Percentiles rank a stretch among this genome's conserved stretches.
These are phyloP conservation scores for Synanthedon vespiformis DNA, from an alignment of 2,888 invertebrate genomes.

Conservation along the genomic window DNA sequence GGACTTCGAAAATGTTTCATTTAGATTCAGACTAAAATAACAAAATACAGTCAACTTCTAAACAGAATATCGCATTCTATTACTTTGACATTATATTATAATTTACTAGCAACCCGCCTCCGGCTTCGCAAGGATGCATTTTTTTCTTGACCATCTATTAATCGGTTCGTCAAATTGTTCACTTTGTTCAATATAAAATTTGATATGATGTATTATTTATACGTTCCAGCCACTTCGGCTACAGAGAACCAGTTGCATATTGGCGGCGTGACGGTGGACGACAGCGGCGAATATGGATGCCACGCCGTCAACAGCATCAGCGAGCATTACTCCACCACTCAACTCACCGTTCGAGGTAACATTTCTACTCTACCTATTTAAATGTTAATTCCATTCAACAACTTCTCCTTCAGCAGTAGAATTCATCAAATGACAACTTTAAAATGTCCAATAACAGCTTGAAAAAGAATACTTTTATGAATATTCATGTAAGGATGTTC, in stretches of 20 bases:
- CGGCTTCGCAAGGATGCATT: not conserved
- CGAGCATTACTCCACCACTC: constrained; percentile 72
- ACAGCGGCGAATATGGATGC: constrained; percentile 87
- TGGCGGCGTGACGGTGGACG: constrained; percentile 70
- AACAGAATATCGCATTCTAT: too few relatives aligned
- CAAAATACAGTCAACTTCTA: too few relatives aligned
- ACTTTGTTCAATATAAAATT: not conserved
- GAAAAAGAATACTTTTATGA: too few relatives aligned
- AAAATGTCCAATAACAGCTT: too few relatives aligned
- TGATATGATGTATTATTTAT: not conserved
- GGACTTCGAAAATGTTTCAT: too few relatives aligned
- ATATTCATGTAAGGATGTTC: too few relatives aligned
- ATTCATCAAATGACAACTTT: too few relatives aligned
- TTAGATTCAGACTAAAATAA: too few relatives aligned
- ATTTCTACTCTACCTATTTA: too few relatives aligned
- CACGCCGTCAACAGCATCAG: constrained; percentile 83
- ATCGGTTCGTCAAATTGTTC: not conserved
- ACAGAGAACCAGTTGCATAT: constrained; percentile 79
- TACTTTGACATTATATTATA: not conserved
- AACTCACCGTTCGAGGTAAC: constrained; percentile 82
- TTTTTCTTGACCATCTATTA: not conserved
- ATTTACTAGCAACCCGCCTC: not conserved
- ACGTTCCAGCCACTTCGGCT: constrained; percentile 6
- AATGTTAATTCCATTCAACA: too few relatives aligned
- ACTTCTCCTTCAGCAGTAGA: too few relatives aligned